Percentiles rank a stretch among this genome's conserved stretches.
These are phyloP conservation scores for Pinna nobilis DNA, from an alignment of 1,140 invertebrate species.

Conservation along the genomic window DNA sequence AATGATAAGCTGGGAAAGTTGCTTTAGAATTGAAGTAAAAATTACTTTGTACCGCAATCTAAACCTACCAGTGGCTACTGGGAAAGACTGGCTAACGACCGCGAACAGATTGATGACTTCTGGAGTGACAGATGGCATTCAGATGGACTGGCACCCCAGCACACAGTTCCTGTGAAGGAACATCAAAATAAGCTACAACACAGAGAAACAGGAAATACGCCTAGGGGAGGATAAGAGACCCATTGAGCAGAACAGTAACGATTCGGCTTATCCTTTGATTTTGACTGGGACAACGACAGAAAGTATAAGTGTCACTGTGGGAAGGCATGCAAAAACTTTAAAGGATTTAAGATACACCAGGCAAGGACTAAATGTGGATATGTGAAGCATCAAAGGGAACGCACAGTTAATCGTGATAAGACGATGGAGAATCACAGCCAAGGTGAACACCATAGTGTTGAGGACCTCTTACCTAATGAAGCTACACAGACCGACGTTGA, in stretches of 20 bases:
- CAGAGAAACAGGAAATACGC: no score
- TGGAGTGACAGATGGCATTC: constrained; percentile 2
- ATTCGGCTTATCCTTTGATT: no score
- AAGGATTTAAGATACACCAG: not conserved
- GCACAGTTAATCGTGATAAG: not conserved
- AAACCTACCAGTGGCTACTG: not conserved
- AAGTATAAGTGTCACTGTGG: no score
- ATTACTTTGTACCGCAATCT: no score
- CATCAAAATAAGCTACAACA: not conserved
- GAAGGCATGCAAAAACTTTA: no score
- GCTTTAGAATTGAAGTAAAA: no score
- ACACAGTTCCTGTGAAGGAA: not conserved
- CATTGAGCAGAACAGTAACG: no score
- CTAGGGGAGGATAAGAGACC: no score
- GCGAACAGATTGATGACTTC: not conserved
- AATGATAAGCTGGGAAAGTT: no score
- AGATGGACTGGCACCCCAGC: not conserved
- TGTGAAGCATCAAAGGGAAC: not conserved
- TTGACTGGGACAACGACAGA: no score
- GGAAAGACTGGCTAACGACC: constrained; percentile 1
- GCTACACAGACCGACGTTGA: no score
- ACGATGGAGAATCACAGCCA: not conserved
- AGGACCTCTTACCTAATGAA: not conserved
- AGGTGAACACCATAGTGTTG: no score
- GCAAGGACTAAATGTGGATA: not conserved